Base-by-base conservation (phyloP, 2,113 vertebrate species). In the Phylloscopus trochilus region DNA sequence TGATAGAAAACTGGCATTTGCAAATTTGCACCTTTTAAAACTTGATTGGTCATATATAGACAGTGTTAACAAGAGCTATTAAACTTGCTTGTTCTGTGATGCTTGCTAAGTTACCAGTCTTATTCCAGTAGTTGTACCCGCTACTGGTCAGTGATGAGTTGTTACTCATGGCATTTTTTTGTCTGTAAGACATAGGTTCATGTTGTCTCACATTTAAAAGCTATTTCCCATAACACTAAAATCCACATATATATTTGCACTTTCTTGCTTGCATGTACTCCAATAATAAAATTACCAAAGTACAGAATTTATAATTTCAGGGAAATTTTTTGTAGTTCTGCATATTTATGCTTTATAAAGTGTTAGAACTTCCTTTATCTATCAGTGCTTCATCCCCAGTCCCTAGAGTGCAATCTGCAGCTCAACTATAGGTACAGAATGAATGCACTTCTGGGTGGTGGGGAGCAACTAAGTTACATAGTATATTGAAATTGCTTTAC, bases 181-280 rank as follows among this genome's bases (percentile, higher is more conserved):
- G 11, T 46, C 20, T 75, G 2, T 26, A 43, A 70, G n/a, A 46
- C 1, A 0, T 2, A 83, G 56, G 6, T 59, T 22, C 10, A 1
- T 7, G 4, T 31, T 72, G 23, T 37, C 28, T 78, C 8, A n/a
- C 9, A 26, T 69, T 44, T 80, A 13, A 76, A n/a, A 72, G 26
- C 3, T 83, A 17, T 47, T 83, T 67, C 30, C n/a, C 1, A 0
- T 64, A 69, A 49, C 15, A 22, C 21, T 53, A 31, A 70, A 79
- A 73, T 20, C 10, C 7, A n/a, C 3, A 0, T n/a, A 6, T 0
- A 1, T 66, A 31, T 5, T 87, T 56, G 3, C 8, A 1, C 6
- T 73, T 66, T 24, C 11, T 66, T 73, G 24, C 28, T 62, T 69
- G 12, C 0, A 0, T 58, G 24, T 35, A 23, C 1, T 81, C 10